Base-by-base conservation (phyloP, 64 coral and sea anemone genomes). In the Stichodactyla mertensii region DNA sequence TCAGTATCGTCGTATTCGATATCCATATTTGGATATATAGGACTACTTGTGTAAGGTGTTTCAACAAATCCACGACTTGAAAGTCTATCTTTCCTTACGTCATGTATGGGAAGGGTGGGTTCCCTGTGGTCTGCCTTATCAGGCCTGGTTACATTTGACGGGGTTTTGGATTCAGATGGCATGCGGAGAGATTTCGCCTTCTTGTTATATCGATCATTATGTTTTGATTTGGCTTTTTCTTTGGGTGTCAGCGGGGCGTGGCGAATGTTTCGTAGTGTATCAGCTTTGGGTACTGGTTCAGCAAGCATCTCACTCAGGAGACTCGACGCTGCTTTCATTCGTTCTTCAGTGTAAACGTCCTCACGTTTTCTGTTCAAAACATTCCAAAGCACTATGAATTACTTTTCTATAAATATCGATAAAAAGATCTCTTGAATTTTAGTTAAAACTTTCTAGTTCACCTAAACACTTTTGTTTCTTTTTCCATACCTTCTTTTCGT, bases 261-360 rank as follows among this genome's bases (percentile, higher is more conserved):
- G 8, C 88, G 94, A 9, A 96, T 70, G 52, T 96, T 96, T 14
- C 84, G 87, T 52, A 54, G 69, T 51, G 69, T 86, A 26, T 71
- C 16, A 6, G 85, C 52, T n/a, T 85, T 89, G 28, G 94, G 91
- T 77, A 93, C 86, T 51, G 80, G 71, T 67, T 96, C 94, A 28
- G 94, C 86, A 31, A 96, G 45, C 88, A 96, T 90, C 67, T 96
- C 91, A n/a, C 60, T 79, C 51, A 96, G 66, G 20, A 96, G 85
- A 56, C 90, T 93, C 27, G 94, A 87, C 22, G 94, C 94, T 13
- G 27, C 78, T 84, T 93, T 89, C 14, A 96, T 86, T 77, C 94
- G 87, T 54, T 96, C 86, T n/a, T 92, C 70, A 1, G 88, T 90
- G 64, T 92, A 84, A 10, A 80, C 83, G n/a, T 89, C 88, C 77